Base-by-base conservation (phyloP, 1,140 invertebrate genomes). In the Cryptotermes secundus region DNA sequence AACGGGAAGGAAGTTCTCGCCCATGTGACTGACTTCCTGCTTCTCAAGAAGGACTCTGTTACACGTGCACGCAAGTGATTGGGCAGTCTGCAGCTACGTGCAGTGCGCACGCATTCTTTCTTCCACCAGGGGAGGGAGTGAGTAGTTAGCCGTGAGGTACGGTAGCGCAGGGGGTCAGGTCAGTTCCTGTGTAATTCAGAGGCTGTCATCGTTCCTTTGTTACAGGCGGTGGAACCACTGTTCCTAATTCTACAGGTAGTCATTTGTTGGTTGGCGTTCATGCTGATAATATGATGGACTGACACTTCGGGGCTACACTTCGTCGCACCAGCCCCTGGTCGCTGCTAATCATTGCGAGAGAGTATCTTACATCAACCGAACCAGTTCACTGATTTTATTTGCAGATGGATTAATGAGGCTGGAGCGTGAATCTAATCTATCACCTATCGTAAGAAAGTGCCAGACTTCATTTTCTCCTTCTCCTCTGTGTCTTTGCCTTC, bases 121-220 rank as follows among this genome's bases (percentile, higher is more conserved):
- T 6, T 9, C 26, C 26, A 72, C 59, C 26, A 26, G 7, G 14
- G 1, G 26, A n/a, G 59, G n/a, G 59, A 26, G 59, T 72, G 59
- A n/a, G 26, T 72, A 31, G 59, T 72, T 72, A 72, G 59, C n/a
- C n/a, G 59, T 72, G 59, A 72, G 59, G 59, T 72, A 72, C 16
- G 59, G 59, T 72, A 14, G 26, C n/a, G 7, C 59, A 72, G n/a
- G n/a, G 59, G 59, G 59, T 72, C 59, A 26, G 26, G 26, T 7
- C 59, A 72, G 59, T 72, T 72, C 59, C 59, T 72, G 59, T 72
- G n/a, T 72, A 72, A 72, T 72, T 72, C 59, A 72, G n/a, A 2
- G 26, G 59, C 59, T 72, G 59, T 72, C 59, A 72, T 72, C 59
- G 59, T 31, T 4, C n/a, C 59, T 2, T 72, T 72, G 59, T 72